phyloP scores from a whole-genome alignment of 2,797 vertebrate genomes.

The Enteromius anoplus region DNA sequence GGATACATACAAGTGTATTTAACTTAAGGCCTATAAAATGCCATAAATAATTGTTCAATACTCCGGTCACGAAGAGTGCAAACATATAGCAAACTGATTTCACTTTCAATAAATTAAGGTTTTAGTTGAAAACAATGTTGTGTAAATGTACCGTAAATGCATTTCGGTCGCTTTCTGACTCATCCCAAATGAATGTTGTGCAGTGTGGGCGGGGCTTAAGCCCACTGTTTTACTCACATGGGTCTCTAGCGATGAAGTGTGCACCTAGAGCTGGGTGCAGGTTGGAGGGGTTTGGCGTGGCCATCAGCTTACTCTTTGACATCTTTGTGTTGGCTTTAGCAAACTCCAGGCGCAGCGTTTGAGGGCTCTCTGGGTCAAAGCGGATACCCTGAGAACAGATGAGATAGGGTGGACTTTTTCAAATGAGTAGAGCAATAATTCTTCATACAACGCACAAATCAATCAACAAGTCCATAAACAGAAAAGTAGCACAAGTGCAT shows the following conservation, averaged over 20 bases:
- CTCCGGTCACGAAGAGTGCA: too few relatives aligned
- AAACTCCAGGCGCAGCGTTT: constrained; percentile 98
- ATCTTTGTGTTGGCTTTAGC: constrained; percentile 99
- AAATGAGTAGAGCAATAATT: neutral
- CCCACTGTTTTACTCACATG: constrained; percentile 85
- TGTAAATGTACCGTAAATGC: neutral
- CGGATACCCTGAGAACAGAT: constrained; percentile 88
- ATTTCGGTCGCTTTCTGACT: neutral
- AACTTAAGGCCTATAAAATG: neutral
- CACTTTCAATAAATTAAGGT: neutral
- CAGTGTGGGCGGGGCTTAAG: too few relatives aligned
- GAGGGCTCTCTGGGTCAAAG: constrained; percentile 98
- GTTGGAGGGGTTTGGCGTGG: constrained; percentile 95
- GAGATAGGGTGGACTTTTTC: neutral
- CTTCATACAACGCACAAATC: neutral
- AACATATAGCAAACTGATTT: too few relatives aligned
- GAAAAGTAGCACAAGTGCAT: neutral
- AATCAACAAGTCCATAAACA: neutral
- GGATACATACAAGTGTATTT: neutral
- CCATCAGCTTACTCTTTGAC: constrained; percentile 99
- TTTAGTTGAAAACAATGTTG: neutral
- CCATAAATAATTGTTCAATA: neutral
- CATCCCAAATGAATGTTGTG: neutral
- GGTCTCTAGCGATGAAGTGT: constrained; percentile 98
- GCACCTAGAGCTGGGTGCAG: constrained; percentile 97